Evolutionary conservation across 2,797 vertebrate species (phyloP).

Genomic region (Triplophysa yarkandensis): DNA sequence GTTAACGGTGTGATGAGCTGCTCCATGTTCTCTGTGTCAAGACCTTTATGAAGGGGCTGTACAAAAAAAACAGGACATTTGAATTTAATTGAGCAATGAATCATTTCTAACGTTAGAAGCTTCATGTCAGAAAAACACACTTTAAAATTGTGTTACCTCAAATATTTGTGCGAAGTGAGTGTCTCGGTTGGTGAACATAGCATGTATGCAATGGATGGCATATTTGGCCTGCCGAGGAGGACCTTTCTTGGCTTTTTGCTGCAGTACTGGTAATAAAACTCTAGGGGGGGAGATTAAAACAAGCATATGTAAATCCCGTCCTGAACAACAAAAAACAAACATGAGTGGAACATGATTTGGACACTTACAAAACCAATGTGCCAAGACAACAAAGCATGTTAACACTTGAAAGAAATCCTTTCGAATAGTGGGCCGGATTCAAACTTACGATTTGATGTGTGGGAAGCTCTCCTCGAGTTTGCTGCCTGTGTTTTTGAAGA

Average conservation of each 20-base stretch:
- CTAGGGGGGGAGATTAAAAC: slow-evolving; percentile 70
- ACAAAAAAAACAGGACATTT: slow-evolving; percentile 35
- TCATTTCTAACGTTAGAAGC: no score
- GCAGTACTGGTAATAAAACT: slow-evolving; percentile 92
- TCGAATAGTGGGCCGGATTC: not conserved
- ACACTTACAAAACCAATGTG: not conserved
- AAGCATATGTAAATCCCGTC: not conserved
- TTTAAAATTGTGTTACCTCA: slow-evolving; percentile 79
- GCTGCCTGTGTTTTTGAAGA: slow-evolving; percentile 96
- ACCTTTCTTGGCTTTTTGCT: slow-evolving; percentile 96
- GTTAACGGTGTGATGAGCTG: slow-evolving; percentile 94
- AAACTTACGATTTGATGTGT: slow-evolving; percentile 94
- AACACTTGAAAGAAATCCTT: not conserved
- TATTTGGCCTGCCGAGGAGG: slow-evolving; percentile 96
- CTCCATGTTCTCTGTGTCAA: slow-evolving; percentile 93
- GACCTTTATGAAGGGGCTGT: slow-evolving; percentile 93
- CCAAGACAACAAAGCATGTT: not conserved
- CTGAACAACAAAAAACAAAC: not conserved
- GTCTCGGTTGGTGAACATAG: slow-evolving; percentile 98
- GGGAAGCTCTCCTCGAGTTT: slow-evolving; percentile 98
- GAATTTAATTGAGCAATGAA: not conserved
- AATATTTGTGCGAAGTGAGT: slow-evolving; percentile 99
- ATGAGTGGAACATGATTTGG: not conserved
- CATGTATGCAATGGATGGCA: slow-evolving; percentile 96
- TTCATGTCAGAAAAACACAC: not conserved